Conservation (phyloP, 1,140 invertebrate genomes). For the Diploscapter pachys region DNA sequence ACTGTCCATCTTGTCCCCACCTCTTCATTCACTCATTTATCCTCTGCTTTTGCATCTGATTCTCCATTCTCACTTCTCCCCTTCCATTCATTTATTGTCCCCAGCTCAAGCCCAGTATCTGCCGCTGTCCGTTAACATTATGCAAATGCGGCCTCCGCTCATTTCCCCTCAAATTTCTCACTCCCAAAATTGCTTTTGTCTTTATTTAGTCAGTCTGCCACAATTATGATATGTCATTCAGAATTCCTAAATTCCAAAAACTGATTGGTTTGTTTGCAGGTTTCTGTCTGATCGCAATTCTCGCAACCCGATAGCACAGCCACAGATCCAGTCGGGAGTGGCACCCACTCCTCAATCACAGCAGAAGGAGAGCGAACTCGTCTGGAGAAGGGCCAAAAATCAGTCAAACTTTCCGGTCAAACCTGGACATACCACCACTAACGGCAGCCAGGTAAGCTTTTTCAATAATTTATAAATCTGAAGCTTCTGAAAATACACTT, state of each 20-base stretch:
- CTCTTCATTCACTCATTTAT: too few species aligned
- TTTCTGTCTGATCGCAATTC: neutral
- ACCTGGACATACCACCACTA: constrained; percentile 1
- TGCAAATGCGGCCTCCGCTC: too few species aligned
- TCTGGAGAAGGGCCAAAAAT: constrained; percentile 24
- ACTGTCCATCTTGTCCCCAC: too few species aligned
- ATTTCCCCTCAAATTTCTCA: neutral
- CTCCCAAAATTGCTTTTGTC: constrained; percentile 8
- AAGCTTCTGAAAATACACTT: neutral
- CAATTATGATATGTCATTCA: neutral
- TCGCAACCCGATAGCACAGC: constrained; percentile 5
- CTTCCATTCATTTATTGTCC: too few species aligned
- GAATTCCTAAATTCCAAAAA: neutral
- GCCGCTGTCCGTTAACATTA: too few species aligned
- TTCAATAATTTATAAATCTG: neutral
- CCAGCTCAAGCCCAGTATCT: too few species aligned
- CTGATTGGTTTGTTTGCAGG: neutral
- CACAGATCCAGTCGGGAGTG: constrained; percentile 1
- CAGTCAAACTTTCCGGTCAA: too few species aligned
- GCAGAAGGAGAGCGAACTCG: constrained; percentile 10
- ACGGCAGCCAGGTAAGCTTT: neutral
- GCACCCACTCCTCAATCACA: neutral
- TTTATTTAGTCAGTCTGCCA: neutral
- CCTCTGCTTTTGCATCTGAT: too few species aligned
- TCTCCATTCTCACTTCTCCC: too few species aligned